These are phyloP conservation scores for Notothenia rossii DNA, from an alignment of 2,113 vertebrate genomes.

Conservation along the genomic window DNA sequence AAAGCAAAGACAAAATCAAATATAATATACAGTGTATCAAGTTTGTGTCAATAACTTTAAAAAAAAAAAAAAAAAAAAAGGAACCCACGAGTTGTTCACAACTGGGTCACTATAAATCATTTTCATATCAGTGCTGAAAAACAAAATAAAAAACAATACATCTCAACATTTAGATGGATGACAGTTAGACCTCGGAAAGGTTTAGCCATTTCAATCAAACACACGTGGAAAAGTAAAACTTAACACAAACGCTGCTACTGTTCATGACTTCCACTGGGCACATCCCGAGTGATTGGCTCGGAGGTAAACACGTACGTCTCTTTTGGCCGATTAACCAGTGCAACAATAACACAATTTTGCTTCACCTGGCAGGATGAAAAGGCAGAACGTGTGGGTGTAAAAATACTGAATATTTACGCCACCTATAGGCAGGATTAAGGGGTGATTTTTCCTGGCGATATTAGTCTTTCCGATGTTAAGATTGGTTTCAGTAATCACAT, in stretches of 20 bases:
- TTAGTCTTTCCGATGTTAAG: constrained; percentile 8
- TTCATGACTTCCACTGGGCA: constrained; percentile 49
- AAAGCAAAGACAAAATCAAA: constrained; percentile 56
- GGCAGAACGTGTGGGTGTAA: constrained; percentile 23
- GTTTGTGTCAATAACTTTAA: constrained; percentile 42
- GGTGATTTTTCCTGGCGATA: constrained; percentile 1
- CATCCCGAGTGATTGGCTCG: constrained; percentile 53
- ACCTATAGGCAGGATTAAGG: constrained; percentile 9
- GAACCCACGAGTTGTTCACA: constrained; percentile 52
- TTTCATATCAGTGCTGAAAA: constrained; percentile 64
- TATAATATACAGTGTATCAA: constrained; percentile 55
- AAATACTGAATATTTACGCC: neutral
- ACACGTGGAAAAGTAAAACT: constrained; percentile 71
- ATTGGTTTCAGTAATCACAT: constrained; percentile 47
- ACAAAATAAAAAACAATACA: constrained; percentile 30
- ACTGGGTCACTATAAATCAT: constrained; percentile 34
- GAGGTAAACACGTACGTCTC: constrained; percentile 57
- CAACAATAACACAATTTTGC: constrained; percentile 14
- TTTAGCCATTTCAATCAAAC: constrained; percentile 82
- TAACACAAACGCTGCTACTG: constrained; percentile 51
- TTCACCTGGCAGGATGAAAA: constrained; percentile 31
- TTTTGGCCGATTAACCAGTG: constrained; percentile 36
- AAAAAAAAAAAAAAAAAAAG: constrained; percentile 47
- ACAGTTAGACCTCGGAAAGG: constrained; percentile 47
- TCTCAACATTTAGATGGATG: constrained; percentile 37